Conservation (phyloP, 2,113 vertebrate genomes). For the Coptodon bakossiorum region DNA sequence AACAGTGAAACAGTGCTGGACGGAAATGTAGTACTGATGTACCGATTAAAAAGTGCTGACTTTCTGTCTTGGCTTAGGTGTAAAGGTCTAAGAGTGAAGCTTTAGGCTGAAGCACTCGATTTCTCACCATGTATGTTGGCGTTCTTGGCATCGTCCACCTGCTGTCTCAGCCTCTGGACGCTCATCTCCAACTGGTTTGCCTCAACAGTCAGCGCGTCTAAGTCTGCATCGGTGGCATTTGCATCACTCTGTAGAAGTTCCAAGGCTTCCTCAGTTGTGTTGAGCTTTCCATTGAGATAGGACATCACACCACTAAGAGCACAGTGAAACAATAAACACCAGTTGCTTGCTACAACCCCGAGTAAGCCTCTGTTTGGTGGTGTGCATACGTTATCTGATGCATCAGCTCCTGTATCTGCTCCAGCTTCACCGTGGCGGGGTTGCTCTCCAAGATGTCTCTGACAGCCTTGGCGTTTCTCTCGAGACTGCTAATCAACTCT, state of each 20-base stretch:
- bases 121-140: constrained; percentile 85
- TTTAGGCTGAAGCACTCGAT: neutral
- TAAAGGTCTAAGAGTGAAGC: neutral
- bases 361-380: neutral
- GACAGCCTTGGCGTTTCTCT: constrained; percentile 78
- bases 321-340: neutral
- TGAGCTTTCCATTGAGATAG: constrained; percentile 77
- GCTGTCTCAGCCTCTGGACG: constrained; percentile 75
- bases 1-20: neutral
- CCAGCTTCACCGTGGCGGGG: constrained; percentile 77
- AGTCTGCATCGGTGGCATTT: constrained; percentile 61
- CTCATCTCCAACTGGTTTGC: constrained; percentile 71
- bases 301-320: constrained; percentile 75
- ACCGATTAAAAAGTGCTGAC: neutral
- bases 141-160: constrained; percentile 86
- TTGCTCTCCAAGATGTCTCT: constrained; percentile 79
- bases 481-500: constrained; percentile 74
- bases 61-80: neutral
- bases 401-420: constrained; percentile 78
- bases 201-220: constrained; percentile 71
- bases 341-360: fast-evolving
- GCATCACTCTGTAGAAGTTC: constrained; percentile 60
- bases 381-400: constrained; percentile 83
- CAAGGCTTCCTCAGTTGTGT: constrained; percentile 71
- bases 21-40: neutral